phyloP scores from a whole-genome alignment of 2,797 vertebrate genomes.

The Hyperoplus lanceolatus region DNA sequence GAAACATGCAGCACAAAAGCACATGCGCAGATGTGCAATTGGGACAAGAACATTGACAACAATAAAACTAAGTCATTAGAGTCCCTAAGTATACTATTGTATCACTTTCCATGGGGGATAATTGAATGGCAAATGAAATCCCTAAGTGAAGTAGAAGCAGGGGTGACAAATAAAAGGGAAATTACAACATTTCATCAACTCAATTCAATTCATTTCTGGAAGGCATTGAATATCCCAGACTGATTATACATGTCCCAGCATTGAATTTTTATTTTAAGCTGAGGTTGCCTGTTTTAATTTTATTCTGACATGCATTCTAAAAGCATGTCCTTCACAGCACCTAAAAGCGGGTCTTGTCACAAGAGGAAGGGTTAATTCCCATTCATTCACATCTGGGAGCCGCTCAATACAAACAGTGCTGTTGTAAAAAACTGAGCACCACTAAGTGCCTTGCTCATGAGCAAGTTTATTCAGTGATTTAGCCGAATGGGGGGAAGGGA shows the following conservation, averaged over 20 bases:
- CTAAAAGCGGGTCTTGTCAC: neutral
- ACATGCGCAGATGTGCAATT: slow-evolving; percentile 1
- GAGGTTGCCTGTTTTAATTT: slow-evolving; percentile 13
- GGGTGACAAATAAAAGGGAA: slow-evolving; percentile 7
- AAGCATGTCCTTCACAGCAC: neutral
- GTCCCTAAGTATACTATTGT: neutral
- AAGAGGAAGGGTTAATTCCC: slow-evolving; percentile 12
- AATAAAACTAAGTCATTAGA: neutral
- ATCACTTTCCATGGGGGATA: neutral
- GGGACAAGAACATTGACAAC: slow-evolving; percentile 5
- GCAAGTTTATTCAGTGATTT: slow-evolving; percentile 25
- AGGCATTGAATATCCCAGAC: neutral
- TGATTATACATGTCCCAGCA: slow-evolving; percentile 4
- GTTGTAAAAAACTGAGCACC: slow-evolving; percentile 27
- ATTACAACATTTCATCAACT: neutral
- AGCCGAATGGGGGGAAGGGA: slow-evolving; percentile 11
- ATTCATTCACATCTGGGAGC: slow-evolving; percentile 12
- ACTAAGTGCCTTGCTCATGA: slow-evolving; percentile 64
- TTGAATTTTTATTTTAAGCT: neutral
- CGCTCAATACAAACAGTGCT: slow-evolving; percentile 9
- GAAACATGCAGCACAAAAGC: neutral
- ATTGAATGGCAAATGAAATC: slow-evolving; percentile 29
- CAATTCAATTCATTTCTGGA: neutral
- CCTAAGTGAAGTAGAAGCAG: neutral
- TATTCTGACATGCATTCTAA: neutral